Evolutionary conservation across 2,797 vertebrate genomes (phyloP).

Genomic region (Nasua narica): DNA sequence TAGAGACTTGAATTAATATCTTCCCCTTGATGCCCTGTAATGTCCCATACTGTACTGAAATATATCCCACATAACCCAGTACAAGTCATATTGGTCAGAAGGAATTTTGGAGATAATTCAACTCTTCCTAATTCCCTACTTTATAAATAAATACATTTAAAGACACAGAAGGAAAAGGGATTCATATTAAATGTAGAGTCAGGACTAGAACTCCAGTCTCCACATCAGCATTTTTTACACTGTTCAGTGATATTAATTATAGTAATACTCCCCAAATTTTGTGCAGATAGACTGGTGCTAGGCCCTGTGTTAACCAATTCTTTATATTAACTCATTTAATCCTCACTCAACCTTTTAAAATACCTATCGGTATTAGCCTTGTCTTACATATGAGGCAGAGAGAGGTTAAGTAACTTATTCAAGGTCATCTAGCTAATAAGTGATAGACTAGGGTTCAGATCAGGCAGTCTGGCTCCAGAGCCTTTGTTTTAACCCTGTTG

Average conservation of each 20-base stretch:
- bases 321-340: conserved; percentile 16
- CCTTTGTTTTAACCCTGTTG: neutral
- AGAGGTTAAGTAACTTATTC: neutral
- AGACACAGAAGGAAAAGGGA: neutral
- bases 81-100: neutral
- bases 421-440: neutral
- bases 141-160: conserved; percentile 20
- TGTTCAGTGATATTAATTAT: neutral
- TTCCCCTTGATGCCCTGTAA: neutral
- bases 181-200: neutral
- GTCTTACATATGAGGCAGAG: neutral
- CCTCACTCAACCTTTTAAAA: neutral
- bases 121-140: neutral
- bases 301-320: neutral
- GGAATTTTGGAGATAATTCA: conserved; percentile 3
- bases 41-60: neutral
- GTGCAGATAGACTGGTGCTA: neutral
- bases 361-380: neutral
- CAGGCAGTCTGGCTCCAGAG: neutral
- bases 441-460: neutral
- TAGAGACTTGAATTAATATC: neutral
- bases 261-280: neutral
- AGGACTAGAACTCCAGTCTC: neutral
- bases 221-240: neutral
- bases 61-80: neutral